Percentiles rank a stretch among this genome's conserved stretches.
These are phyloP conservation scores for Orthonyx spaldingii DNA, from an alignment of 2,113 vertebrate species.

Conservation along the genomic window DNA sequence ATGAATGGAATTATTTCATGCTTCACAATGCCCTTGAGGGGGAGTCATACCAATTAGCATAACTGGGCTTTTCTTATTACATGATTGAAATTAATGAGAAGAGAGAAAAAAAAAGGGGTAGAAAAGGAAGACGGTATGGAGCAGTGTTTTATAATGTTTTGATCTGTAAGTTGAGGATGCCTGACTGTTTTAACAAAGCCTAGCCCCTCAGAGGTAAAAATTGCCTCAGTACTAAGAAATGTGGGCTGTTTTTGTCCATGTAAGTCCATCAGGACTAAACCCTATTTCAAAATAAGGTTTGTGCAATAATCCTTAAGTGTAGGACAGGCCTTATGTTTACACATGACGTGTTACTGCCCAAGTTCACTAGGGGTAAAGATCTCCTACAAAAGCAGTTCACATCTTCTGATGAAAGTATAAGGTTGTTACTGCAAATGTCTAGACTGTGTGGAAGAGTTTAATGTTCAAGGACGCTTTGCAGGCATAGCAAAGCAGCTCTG, in stretches of 20 bases:
- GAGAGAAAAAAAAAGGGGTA: fast-evolving
- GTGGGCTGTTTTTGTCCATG: not conserved
- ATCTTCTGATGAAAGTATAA: not conserved
- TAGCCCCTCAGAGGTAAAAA: not conserved
- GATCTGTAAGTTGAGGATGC: not conserved
- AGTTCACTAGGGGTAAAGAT: not conserved
- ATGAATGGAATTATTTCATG: conserved; percentile 45
- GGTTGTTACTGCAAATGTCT: not conserved
- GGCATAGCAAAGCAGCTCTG: not conserved
- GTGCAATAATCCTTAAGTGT: not conserved
- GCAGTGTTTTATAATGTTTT: not conserved
- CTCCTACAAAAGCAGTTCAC: not conserved
- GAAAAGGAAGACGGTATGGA: not conserved
- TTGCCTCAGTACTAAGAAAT: not conserved
- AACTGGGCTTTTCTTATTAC: conserved; percentile 31
- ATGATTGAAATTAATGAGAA: conserved; percentile 30
- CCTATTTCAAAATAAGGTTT: not conserved
- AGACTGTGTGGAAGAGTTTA: not conserved
- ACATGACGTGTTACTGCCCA: not conserved
- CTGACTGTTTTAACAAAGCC: not conserved
- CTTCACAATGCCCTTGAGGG: conserved; percentile 36
- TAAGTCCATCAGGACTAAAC: not conserved
- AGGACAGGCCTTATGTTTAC: not conserved
- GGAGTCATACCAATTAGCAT: conserved; percentile 44
- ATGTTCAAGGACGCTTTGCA: not conserved